Evolutionary conservation across 2,797 vertebrate species (phyloP).

Genomic region (Fratercula arctica): DNA sequence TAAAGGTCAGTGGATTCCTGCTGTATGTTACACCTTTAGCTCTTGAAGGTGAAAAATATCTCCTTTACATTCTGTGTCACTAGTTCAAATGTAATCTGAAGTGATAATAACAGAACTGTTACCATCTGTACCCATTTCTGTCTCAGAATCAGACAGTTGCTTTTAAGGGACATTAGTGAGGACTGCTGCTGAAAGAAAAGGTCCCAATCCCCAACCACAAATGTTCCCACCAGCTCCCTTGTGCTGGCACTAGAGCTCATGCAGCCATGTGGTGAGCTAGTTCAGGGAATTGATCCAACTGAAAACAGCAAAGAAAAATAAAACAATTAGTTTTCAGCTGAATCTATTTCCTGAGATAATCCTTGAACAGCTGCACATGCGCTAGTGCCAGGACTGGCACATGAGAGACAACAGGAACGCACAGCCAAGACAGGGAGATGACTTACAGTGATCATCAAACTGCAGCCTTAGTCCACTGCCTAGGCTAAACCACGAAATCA

Average conservation of each 20-base stretch:
- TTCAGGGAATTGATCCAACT: conserved; percentile 26
- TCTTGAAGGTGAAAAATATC: not conserved
- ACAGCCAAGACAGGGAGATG: conserved; percentile 15
- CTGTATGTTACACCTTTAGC: not conserved
- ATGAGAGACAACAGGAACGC: conserved; percentile 4
- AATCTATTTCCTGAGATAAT: conserved; percentile 64
- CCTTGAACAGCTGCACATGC: conserved; percentile 52
- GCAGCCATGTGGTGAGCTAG: conserved; percentile 24
- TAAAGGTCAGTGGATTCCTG: not conserved
- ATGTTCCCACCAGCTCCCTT: not conserved
- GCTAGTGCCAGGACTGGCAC: conserved; percentile 31
- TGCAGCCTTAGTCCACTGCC: not conserved
- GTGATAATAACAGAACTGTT: not conserved
- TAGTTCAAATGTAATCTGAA: not conserved
- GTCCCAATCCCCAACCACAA: not conserved
- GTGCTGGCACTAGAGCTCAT: not conserved
- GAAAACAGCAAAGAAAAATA: conserved; percentile 58
- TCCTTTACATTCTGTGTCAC: not conserved
- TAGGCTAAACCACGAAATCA: not conserved
- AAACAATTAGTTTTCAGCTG: conserved; percentile 60
- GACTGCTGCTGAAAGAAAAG: not conserved
- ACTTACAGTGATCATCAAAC: conserved; percentile 6
- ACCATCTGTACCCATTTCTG: not conserved
- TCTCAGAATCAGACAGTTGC: not conserved
- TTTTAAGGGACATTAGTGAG: not conserved